Conservation (phyloP, 2,113 vertebrate genomes). For the Fukomys damarensis region DNA sequence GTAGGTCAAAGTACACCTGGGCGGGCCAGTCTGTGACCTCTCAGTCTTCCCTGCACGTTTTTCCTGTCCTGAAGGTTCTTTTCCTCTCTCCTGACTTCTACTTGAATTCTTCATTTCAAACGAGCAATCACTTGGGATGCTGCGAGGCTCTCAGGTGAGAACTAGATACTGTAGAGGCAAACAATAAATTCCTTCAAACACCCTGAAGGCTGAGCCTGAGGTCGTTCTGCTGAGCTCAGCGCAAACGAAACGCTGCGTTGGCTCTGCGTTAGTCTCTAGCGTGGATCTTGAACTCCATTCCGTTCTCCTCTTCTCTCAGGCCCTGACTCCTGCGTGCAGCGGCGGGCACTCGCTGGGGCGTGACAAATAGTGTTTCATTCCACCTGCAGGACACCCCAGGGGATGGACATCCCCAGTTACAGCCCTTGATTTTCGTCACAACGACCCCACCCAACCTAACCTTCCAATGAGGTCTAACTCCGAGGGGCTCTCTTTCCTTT, state of each 20-base stretch:
- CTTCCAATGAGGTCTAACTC: background rate
- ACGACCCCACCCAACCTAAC: fast-evolving
- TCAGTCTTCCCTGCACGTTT: background rate
- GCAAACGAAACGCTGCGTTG: background rate
- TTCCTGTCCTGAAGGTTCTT: background rate
- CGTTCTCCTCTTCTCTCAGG: background rate
- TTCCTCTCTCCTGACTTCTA: background rate
- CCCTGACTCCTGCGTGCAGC: background rate
- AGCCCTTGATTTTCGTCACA: background rate
- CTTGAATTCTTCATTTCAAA: background rate
- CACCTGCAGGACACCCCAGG: background rate
- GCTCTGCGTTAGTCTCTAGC: background rate
- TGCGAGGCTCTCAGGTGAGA: background rate
- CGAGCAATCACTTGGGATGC: background rate
- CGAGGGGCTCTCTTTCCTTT: background rate
- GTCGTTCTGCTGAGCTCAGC: background rate
- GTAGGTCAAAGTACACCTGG: background rate
- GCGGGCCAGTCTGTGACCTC: background rate
- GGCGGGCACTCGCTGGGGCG: too few species aligned
- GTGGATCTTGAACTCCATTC: background rate
- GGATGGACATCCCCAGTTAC: fast-evolving
- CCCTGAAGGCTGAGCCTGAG: too few species aligned
- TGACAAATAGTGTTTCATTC: background rate
- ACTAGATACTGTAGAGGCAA: background rate
- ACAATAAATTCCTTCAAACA: background rate